Percentiles rank a stretch among this genome's conserved stretches.
phyloP scores from a whole-genome alignment of 2,113 vertebrate species.

The Vidua chalybeata region DNA sequence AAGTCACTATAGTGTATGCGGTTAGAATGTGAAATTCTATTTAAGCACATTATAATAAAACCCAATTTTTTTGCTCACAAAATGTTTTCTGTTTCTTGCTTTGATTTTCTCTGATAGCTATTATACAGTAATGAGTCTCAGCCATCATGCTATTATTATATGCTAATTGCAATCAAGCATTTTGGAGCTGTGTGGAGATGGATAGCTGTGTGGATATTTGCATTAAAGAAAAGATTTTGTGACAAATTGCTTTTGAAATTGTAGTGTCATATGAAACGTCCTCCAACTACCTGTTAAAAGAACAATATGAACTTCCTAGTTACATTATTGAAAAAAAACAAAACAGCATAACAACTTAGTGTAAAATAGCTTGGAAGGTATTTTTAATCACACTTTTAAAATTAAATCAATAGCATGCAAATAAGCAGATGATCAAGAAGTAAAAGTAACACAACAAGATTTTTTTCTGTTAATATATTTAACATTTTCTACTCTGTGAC shows the following conservation, averaged over 20 bases:
- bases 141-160: constrained; percentile 34
- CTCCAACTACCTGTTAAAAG: not conserved
- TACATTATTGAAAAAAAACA: not conserved
- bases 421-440: not conserved
- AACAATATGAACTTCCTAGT: not conserved
- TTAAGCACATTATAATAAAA: not conserved
- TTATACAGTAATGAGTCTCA: not conserved
- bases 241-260: constrained; percentile 44
- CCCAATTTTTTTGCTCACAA: not conserved
- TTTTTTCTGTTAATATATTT: not conserved
- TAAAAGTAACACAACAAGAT: not conserved
- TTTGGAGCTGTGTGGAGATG: not conserved
- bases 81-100: not conserved
- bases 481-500: not conserved
- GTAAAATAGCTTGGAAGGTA: not conserved
- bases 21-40: not conserved
- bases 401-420: not conserved
- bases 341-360: not conserved
- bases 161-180: constrained; percentile 57
- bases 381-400: not conserved
- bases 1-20: not conserved
- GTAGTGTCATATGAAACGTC: not conserved
- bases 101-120: constrained; percentile 21
- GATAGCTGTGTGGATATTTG: not conserved
- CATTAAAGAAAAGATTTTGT: constrained; percentile 23